Base-by-base conservation (phyloP, 2,888 invertebrate genomes). In the Mystacides longicornis region DNA sequence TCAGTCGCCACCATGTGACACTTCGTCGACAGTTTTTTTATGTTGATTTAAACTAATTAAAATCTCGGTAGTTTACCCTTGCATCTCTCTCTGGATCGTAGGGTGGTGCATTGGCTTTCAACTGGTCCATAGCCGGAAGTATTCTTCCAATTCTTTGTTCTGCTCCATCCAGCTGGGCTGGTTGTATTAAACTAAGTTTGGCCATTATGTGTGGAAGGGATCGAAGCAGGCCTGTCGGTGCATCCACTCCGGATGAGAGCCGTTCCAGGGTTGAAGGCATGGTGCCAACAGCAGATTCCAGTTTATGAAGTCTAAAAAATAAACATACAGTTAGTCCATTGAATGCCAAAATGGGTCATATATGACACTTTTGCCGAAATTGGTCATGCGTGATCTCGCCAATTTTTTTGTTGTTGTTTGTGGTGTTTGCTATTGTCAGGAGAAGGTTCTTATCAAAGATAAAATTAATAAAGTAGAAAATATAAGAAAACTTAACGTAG, bases 241-340 rank as follows among this genome's bases (percentile, higher is more conserved):
- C 43, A 14, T 58, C 59, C n/a, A 42, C 46, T 70, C 75, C 72
- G 49, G 76, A 77, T 1, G 76, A 75, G 16, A 71, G 70, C 37
- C 84, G 76, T 62, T 86, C 83, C 61, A 92, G 67, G 69, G 90
- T 90, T 52, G 93, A 90, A 52, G 86, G 85, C 54, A 86, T 81
- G n/a, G 86, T 81, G 1, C 95, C 95, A 22, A 96, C 80, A 1
- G 88, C 81, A 64, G 83, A 83, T 72, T 96, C 95, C 56, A 97
- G 68, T 64, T 86, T 82, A 66, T 92, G 89, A 59, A 97, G 73
- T 64, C 91, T 83, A 14, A 37, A 37, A 37, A 27, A 27, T 27
- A 27, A 27, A 27, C 27, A 27, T 27, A 27, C 5, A n/a, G n/a
- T n/a, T n/a, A n/a, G n/a, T n/a, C n/a, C n/a, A n/a, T n/a, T n/a